Percentiles rank a stretch among this genome's conserved stretches.
Conservation (phyloP, 2,797 vertebrate genomes). For the Lemur catta region DNA sequence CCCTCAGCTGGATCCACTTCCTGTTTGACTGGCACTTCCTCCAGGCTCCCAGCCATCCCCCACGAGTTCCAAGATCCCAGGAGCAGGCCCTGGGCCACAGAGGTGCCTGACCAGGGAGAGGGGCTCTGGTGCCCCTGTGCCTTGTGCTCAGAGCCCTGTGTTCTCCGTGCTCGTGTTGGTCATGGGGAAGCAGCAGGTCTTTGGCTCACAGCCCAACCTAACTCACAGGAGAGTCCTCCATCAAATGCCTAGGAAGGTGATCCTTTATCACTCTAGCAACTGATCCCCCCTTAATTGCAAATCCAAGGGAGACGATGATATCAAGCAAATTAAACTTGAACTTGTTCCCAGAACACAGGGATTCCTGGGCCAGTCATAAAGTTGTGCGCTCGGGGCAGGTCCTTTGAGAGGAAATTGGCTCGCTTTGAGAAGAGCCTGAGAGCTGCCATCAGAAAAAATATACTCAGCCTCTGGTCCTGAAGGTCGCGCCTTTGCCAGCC, state of each 20-base stretch:
- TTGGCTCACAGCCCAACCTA: not conserved
- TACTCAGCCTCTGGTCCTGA: not conserved
- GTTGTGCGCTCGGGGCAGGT: not conserved
- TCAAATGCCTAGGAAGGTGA: conserved; percentile 3
- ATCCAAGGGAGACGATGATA: conserved; percentile 6
- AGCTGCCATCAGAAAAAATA: not conserved
- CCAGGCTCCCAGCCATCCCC: not conserved
- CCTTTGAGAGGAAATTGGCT: not conserved
- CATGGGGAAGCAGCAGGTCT: not conserved
- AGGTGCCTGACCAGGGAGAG: not conserved
- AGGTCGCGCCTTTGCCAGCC: not conserved
- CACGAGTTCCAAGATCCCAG: not conserved
- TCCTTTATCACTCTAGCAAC: not conserved
- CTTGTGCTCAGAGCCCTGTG: not conserved
- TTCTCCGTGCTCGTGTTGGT: not conserved
- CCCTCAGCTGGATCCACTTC: not conserved
- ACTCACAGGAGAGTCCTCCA: not conserved
- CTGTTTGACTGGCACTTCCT: not conserved
- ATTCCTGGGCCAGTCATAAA: not conserved
- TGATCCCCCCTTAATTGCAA: not conserved
- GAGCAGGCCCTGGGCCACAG: not conserved
- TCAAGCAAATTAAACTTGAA: conserved; percentile 38
- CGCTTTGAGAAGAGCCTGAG: not conserved
- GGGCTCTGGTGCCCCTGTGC: not conserved
- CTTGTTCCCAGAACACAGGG: not conserved